These are phyloP conservation scores for Gymnothorax reevesii DNA, from an alignment of 2,797 vertebrate genomes.

Conservation along the genomic window DNA sequence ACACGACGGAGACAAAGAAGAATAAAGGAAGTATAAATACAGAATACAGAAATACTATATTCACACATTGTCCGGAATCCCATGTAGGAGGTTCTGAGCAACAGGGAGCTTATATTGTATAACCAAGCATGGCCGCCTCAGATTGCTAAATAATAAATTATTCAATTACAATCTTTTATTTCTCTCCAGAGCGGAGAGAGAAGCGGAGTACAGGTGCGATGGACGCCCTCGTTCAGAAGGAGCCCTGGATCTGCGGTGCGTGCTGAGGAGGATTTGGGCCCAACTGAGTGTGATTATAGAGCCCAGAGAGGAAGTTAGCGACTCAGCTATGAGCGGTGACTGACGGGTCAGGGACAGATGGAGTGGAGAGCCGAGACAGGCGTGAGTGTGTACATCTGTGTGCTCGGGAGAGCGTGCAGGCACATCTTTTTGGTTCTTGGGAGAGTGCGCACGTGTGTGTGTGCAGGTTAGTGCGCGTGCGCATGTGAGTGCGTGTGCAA, in stretches of 20 bases:
- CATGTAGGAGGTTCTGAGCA: conserved; percentile 7
- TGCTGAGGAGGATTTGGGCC: neutral
- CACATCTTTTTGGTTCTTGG: too few relatives aligned
- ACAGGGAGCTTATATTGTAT: conserved; percentile 15
- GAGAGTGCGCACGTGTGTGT: too few relatives aligned
- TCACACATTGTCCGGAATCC: conserved; percentile 7
- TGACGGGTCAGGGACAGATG: neutral
- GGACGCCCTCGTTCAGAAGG: neutral
- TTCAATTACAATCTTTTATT: conserved; percentile 5
- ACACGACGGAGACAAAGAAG: conserved; percentile 53
- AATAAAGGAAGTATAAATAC: neutral
- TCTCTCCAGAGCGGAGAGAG: neutral
- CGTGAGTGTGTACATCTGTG: too few relatives aligned
- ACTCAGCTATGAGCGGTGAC: neutral
- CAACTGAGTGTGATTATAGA: neutral
- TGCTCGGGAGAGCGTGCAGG: too few relatives aligned
- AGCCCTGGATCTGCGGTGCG: neutral
- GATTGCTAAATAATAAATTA: conserved; percentile 19
- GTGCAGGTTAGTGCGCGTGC: too few relatives aligned
- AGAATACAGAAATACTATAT: neutral
- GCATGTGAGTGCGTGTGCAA: too few relatives aligned
- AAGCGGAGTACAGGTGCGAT: neutral
- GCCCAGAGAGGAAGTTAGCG: neutral
- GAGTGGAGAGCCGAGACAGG: neutral
- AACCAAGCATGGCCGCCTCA: neutral